Percentiles rank a stretch among this genome's conserved stretches.
Evolutionary conservation across 2,888 invertebrate species (phyloP).

Genomic region (Acleris laterana): DNA sequence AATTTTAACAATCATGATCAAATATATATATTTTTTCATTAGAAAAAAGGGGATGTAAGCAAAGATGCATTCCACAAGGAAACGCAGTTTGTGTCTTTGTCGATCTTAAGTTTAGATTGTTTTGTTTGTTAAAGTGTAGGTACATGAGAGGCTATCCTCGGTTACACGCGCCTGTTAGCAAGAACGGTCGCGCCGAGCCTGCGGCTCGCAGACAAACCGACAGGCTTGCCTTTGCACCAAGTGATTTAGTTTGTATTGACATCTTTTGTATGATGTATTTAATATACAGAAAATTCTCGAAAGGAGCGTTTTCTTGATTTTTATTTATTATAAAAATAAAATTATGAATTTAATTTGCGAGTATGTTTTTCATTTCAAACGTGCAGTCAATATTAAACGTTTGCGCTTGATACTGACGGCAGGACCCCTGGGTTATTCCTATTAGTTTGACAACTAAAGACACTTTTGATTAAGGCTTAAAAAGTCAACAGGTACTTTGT

Average conservation of each 20-base stretch:
- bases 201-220: conserved; percentile 70
- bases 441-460: too few relatives aligned
- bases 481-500: too few relatives aligned
- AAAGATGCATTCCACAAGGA: conserved; percentile 74
- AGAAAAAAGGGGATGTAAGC: conserved; percentile 68
- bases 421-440: not conserved
- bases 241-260: conserved; percentile 84
- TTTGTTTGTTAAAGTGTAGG: conserved; percentile 72
- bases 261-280: conserved; percentile 85
- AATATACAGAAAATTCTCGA: conserved; percentile 79
- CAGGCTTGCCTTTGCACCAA: conserved; percentile 85
- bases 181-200: conserved; percentile 55
- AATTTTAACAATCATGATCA: conserved; percentile 80
- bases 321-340: conserved; percentile 84
- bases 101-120: conserved; percentile 62
- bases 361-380: conserved; percentile 56
- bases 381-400: not conserved
- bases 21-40: conserved; percentile 74
- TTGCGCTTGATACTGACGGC: not conserved
- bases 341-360: conserved; percentile 84
- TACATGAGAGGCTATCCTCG: conserved; percentile 79
- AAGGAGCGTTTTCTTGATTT: conserved; percentile 80
- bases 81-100: conserved; percentile 75
- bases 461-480: too few relatives aligned
- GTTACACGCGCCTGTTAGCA: conserved; percentile 76